Base-by-base conservation (phyloP, 2,113 vertebrate genomes). In the Synchiropus splendidus region DNA sequence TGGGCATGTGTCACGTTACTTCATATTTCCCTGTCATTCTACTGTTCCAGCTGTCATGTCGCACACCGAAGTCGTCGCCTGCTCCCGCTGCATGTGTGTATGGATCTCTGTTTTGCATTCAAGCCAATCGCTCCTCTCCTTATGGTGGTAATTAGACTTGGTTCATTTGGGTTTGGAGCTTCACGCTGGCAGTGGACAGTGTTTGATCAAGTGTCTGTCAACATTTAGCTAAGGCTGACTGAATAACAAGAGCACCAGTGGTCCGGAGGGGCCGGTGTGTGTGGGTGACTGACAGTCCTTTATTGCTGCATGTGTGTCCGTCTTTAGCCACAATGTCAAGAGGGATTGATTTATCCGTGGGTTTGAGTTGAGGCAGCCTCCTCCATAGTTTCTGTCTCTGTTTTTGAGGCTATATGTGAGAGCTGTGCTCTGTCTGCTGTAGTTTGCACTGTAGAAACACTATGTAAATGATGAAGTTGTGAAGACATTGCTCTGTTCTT, bases 121-220 rank as follows among this genome's bases (percentile, higher is more conserved):
- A 53, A 16, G 42, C 58, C 64, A 49, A 33, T 52, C 48, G 53
- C 61, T 79, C 46, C 50, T 54, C 61, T 79, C 46, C 50, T 54
- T 62, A 41, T 66, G 64, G 56, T 54, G 55, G 53, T 75, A 73
- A 82, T 81, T 80, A 79, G 75, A 76, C 71, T 55, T 66, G 67
- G 72, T 72, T 62, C 58, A 72, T 82, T 78, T 75, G 72, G 57
- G 65, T 67, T 30, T n/a, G 52, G 37, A 45, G 62, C 33, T 1
- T 65, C 61, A 45, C 41, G 49, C 73, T 77, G 76, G 44, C 41
- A 55, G 62, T 64, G 71, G 70, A 70, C 67, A 60, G 58, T 75
- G 64, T 75, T 73, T 74, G 70, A 77, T 76, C 65, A 68, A 61
- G 60, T 70, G 66, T 68, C 67, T 68, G 58, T 77, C 70, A 78